A percentile compares a stretch with the other conserved stretches of the same genome.
These are phyloP conservation scores for Pinna nobilis DNA, from an alignment of 1,140 invertebrate genomes.

Conservation along the genomic window DNA sequence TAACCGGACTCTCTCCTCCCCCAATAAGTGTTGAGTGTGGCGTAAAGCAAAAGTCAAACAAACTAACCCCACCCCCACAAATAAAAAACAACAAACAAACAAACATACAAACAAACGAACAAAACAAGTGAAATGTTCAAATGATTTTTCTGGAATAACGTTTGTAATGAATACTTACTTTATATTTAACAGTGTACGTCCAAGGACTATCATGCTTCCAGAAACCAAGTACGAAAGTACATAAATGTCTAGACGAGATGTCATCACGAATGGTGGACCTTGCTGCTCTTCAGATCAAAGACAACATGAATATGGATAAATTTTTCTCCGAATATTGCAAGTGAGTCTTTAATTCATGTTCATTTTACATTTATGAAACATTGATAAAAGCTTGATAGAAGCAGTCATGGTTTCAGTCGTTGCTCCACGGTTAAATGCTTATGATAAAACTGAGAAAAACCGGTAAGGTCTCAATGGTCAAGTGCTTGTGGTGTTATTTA, in stretches of 20 bases:
- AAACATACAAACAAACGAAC: too few species aligned
- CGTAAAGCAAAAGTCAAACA: too few species aligned
- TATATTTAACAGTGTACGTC: constrained; percentile 34
- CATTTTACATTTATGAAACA: too few species aligned
- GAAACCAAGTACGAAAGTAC: constrained; percentile 12
- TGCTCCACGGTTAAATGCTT: neutral
- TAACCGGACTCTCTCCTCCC: too few species aligned
- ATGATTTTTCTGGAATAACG: neutral
- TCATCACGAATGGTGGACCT: constrained; percentile 36
- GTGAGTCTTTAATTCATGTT: constrained; percentile 2
- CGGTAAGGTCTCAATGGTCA: too few species aligned
- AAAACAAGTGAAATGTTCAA: neutral
- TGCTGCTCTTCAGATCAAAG: constrained; percentile 32
- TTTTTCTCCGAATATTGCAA: constrained; percentile 42
- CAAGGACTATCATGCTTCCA: constrained; percentile 37
- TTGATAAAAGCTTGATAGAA: neutral
- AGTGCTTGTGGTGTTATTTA: too few species aligned
- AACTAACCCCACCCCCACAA: too few species aligned
- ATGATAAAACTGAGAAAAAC: neutral
- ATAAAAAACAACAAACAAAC: neutral
- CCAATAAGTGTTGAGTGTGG: too few species aligned
- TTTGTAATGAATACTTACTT: neutral
- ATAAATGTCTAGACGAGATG: constrained; percentile 35
- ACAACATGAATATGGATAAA: constrained; percentile 16
- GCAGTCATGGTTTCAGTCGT: neutral